Base-by-base conservation (phyloP, 2,888 invertebrate genomes). In the Phrixothrix hirtus region DNA sequence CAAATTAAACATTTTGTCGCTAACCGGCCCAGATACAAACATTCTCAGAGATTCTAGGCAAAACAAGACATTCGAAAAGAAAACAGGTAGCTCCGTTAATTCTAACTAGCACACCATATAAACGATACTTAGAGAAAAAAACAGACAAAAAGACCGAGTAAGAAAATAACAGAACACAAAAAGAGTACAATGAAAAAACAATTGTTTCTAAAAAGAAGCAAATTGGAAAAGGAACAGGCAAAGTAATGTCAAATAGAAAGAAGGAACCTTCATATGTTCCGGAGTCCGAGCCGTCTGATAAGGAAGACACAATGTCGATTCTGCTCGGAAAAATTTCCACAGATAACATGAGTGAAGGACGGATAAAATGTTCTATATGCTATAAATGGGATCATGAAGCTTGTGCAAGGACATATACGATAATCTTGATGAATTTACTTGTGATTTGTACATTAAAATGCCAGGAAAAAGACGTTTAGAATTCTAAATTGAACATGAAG, bases 161-260 rank as follows among this genome's bases (percentile, higher is more conserved):
- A 31, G 31, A 31, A 27, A 27, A 27, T 7, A 27, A 27, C 9
- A 7, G 9, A 2, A 4, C 9, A 27, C 27, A 27, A 27, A 27
- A 27, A 9, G 12, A 31, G 31, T 9, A 31, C 2, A 9, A 4
- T 11, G 13, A 31, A 11, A 31, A 31, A 31, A 31, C 5, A 31
- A 9, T 13, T 31, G 13, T 12, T 13, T 13, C 9, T 4, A 31
- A 31, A 31, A 31, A 31, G 2, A 31, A 31, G 13, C 31, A 13
- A 13, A 31, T 13, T 13, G 31, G 31, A 31, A 31, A n/a, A n/a
- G n/a, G 31, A 31, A 13, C 13, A 31, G 31, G 31, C 13, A 2
- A 31, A 31, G 31, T 3, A 11, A 31, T 31, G 31, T 31, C 31
- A 31, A 11, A n/a, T n/a, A n/a, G n/a, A 31, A 31, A n/a, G n/a